These are phyloP conservation scores for Delia radicum DNA, from an alignment of 1,140 invertebrate genomes.

Conservation along the genomic window DNA sequence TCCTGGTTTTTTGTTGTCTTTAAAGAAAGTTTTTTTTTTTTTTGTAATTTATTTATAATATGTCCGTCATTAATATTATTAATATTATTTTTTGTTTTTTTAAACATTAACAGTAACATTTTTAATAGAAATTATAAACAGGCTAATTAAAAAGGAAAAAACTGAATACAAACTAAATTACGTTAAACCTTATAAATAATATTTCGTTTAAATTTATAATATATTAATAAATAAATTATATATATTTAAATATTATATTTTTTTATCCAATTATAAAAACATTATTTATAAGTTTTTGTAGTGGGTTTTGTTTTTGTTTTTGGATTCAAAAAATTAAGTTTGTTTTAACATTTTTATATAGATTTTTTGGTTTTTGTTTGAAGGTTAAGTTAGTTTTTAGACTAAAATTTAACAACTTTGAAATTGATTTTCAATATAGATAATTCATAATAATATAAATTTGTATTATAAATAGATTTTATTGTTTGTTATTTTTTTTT, in stretches of 20 bases:
- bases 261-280: too few species aligned
- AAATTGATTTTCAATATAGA: slow-evolving; percentile 24
- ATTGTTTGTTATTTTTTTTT: not conserved
- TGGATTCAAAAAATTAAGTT: too few species aligned
- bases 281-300: too few species aligned
- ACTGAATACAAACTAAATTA: not conserved
- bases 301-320: too few species aligned
- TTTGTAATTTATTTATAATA: not conserved
- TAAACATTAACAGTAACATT: not conserved
- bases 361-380: not conserved
- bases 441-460: slow-evolving; percentile 9
- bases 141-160: not conserved
- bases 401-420: slow-evolving; percentile 24
- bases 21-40: not conserved
- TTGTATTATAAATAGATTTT: not conserved
- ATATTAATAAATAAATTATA: too few species aligned
- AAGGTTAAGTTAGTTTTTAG: not conserved
- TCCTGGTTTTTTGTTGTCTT: slow-evolving; percentile 25
- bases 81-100: not conserved
- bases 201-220: too few species aligned
- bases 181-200: too few species aligned
- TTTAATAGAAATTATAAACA: not conserved
- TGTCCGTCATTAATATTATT: not conserved
- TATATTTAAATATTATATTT: too few species aligned
- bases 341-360: not conserved